Percentiles rank a stretch among this genome's conserved stretches.
These are phyloP conservation scores for Hecatera dysodea DNA, from an alignment of 2,888 invertebrate genomes.

Conservation along the genomic window DNA sequence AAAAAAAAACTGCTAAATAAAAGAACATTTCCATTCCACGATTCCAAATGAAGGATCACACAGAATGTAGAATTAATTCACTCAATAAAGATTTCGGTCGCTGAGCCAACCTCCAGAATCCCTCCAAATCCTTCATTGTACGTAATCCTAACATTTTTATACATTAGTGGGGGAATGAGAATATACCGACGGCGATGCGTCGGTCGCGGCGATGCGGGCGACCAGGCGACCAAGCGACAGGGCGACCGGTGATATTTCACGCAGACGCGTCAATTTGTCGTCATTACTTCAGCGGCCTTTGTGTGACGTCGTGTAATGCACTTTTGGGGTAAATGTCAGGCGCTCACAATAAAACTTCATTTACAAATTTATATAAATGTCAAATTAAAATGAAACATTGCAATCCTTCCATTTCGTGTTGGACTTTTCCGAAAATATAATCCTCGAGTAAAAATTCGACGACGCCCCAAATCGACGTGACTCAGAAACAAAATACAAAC, in stretches of 20 bases:
- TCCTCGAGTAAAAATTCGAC: neutral
- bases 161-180: slow-evolving; percentile 66
- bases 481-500: neutral
- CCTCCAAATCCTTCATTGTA: slow-evolving; percentile 66
- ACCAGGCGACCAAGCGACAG: slow-evolving; percentile 14
- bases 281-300: slow-evolving; percentile 68
- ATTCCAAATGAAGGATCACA: slow-evolving; percentile 57
- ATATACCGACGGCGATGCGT: slow-evolving; percentile 53
- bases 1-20: slow-evolving; percentile 31
- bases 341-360: slow-evolving; percentile 42
- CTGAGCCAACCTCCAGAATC: slow-evolving; percentile 59
- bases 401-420: neutral
- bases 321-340: slow-evolving; percentile 53
- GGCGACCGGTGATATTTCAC: slow-evolving; percentile 67
- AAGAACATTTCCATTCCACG: slow-evolving; percentile 32
- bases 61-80: slow-evolving; percentile 61
- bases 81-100: slow-evolving; percentile 56
- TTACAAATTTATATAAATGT: slow-evolving; percentile 25
- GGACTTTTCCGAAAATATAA: too few species aligned
- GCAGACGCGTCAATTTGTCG: slow-evolving; percentile 71
- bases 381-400: slow-evolving; percentile 7
- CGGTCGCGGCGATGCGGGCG: slow-evolving; percentile 21
- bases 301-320: slow-evolving; percentile 52
- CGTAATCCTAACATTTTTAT: slow-evolving; percentile 71
- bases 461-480: neutral